Evolutionary conservation across 92 coral and sea anemone species (phyloP).

Genomic region (Porites lobata): DNA sequence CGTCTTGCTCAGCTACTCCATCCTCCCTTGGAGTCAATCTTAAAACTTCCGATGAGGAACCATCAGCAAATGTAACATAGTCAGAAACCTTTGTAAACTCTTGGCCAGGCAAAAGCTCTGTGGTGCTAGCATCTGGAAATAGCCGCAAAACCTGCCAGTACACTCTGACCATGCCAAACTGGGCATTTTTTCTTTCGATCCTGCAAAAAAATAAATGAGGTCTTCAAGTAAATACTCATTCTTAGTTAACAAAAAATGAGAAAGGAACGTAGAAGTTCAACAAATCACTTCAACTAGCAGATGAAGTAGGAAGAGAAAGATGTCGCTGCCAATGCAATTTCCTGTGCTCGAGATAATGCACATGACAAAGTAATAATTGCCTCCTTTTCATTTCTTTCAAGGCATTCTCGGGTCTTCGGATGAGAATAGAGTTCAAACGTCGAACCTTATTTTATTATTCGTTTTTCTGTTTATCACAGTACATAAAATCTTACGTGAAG

Average conservation of each 20-base stretch:
- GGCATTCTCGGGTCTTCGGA: too few relatives aligned
- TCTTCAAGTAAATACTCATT: too few relatives aligned
- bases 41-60: slow-evolving; percentile 39
- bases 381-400: too few relatives aligned
- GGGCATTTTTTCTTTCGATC: slow-evolving; percentile 68
- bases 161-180: slow-evolving; percentile 84
- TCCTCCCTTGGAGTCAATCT: slow-evolving; percentile 69
- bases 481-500: slow-evolving; percentile 73
- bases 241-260: too few relatives aligned
- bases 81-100: slow-evolving; percentile 79
- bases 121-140: slow-evolving; percentile 64
- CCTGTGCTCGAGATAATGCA: too few relatives aligned
- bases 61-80: slow-evolving; percentile 68
- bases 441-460: too few relatives aligned
- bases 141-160: slow-evolving; percentile 77
- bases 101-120: slow-evolving; percentile 67
- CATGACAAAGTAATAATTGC: too few relatives aligned
- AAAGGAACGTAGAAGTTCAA: too few relatives aligned
- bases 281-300: too few relatives aligned
- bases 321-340: too few relatives aligned
- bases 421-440: too few relatives aligned
- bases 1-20: slow-evolving; percentile 86
- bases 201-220: slow-evolving; percentile 42
- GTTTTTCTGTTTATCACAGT: not conserved
- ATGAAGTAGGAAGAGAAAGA: too few relatives aligned